phyloP scores from a whole-genome alignment of 2,113 vertebrate genomes.

The Apteryx owenii region DNA sequence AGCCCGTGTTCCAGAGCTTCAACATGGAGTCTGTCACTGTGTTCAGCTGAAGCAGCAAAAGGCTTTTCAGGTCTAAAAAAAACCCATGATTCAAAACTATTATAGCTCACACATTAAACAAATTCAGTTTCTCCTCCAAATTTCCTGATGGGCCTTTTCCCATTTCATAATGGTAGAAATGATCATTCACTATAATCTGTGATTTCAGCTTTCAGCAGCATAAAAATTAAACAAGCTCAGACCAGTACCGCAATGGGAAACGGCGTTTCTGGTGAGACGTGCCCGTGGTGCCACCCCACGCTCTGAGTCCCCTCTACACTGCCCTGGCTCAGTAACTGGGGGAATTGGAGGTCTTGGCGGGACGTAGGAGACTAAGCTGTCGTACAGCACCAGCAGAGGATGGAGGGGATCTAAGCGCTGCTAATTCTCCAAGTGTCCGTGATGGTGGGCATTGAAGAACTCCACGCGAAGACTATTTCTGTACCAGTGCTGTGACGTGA shows the following conservation, averaged over 20 bases:
- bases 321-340: background rate
- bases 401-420: background rate
- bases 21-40: rapidly evolving
- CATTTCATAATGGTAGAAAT: background rate
- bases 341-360: background rate
- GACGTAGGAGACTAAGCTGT: background rate
- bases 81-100: background rate
- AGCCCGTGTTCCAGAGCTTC: background rate
- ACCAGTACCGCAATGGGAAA: no score
- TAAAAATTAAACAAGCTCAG: background rate
- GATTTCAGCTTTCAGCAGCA: background rate
- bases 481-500: background rate
- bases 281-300: background rate
- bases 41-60: background rate
- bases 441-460: background rate
- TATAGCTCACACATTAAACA: background rate
- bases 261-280: background rate
- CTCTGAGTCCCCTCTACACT: background rate
- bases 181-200: background rate
- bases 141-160: background rate
- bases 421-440: background rate
- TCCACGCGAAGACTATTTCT: background rate
- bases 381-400: background rate
- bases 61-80: background rate
- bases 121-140: background rate